phyloP scores from a whole-genome alignment of 1,140 invertebrate species.

The Lerema accius region DNA sequence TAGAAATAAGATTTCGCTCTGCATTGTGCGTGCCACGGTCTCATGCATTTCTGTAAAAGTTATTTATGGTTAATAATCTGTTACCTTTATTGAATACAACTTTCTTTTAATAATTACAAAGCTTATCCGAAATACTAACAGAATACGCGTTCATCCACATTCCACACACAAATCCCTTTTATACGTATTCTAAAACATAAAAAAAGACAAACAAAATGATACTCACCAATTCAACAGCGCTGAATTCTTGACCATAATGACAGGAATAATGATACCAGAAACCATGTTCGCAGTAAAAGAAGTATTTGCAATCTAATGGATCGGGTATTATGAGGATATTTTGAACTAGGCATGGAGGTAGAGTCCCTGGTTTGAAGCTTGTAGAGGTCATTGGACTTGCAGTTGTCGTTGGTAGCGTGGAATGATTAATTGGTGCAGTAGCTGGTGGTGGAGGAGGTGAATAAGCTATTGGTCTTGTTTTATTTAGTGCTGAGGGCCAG shows the following conservation, averaged over 20 bases:
- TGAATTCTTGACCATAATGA: slow-evolving; percentile 36
- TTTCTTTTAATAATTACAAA: too few species aligned
- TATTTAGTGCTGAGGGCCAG: background rate
- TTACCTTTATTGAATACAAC: too few species aligned
- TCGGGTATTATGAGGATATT: slow-evolving; percentile 28
- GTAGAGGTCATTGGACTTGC: background rate
- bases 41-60: slow-evolving; percentile 40
- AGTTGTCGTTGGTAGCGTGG: background rate
- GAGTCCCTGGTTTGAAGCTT: background rate
- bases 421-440: background rate
- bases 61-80: background rate
- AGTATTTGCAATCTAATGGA: slow-evolving; percentile 32
- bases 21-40: slow-evolving; percentile 20
- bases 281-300: slow-evolving; percentile 37
- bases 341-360: background rate
- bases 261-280: slow-evolving; percentile 31
- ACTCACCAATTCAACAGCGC: slow-evolving; percentile 34
- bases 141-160: too few species aligned
- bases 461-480: background rate
- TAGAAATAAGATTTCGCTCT: slow-evolving; percentile 10
- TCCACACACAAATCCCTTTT: too few species aligned
- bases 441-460: background rate
- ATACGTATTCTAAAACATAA: too few species aligned
- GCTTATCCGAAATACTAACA: too few species aligned
- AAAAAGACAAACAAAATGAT: too few species aligned